Percentiles rank a stretch among this genome's conserved stretches.
Evolutionary conservation across 2,797 vertebrate genomes (phyloP).

Genomic region (Mycteria americana): DNA sequence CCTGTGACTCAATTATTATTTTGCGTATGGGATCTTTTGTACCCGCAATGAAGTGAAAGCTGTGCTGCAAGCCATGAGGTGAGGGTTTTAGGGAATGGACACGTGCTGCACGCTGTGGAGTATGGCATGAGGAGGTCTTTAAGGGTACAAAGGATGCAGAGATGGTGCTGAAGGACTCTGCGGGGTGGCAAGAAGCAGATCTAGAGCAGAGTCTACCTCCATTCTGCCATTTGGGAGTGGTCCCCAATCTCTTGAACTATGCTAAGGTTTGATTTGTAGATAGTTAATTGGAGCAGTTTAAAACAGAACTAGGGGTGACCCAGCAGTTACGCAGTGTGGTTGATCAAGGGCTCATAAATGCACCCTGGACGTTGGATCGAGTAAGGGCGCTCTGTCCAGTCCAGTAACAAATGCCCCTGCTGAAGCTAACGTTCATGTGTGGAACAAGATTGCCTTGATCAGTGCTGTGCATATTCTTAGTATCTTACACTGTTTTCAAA

Average conservation of each 20-base stretch:
- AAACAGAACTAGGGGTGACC: not conserved
- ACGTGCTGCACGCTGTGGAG: rapidly evolving
- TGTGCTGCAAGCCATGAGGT: not conserved
- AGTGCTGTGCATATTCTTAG: not conserved
- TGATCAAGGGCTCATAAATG: not conserved
- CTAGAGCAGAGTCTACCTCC: not conserved
- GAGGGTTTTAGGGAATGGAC: not conserved
- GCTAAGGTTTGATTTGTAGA: not conserved
- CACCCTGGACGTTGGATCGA: not conserved
- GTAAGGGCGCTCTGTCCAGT: too few relatives aligned
- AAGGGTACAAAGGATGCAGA: not conserved
- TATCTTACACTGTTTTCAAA: not conserved
- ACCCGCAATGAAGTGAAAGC: not conserved
- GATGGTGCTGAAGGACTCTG: not conserved
- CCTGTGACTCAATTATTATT: not conserved
- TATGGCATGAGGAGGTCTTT: not conserved
- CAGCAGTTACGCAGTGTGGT: not conserved
- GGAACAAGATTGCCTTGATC: not conserved
- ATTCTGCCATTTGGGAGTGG: not conserved
- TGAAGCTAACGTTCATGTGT: not conserved
- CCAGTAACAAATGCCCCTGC: not conserved
- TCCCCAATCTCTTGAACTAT: not conserved
- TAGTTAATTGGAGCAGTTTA: not conserved
- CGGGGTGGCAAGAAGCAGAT: not conserved
- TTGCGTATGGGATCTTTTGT: not conserved